phyloP scores from a whole-genome alignment of 2,797 vertebrate genomes.

The Okamejei kenojei region DNA sequence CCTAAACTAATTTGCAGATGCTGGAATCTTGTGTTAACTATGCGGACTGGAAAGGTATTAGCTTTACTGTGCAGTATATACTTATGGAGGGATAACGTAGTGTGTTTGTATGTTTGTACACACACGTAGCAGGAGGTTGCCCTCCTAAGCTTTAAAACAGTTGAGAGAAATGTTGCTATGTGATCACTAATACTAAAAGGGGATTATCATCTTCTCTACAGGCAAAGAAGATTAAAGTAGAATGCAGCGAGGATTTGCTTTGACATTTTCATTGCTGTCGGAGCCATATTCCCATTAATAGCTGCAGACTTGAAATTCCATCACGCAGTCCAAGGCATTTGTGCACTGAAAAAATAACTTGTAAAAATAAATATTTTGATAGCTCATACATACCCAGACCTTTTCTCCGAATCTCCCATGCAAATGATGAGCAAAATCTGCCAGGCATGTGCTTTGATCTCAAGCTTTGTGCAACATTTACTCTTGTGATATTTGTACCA shows the following conservation, averaged over 20 bases:
- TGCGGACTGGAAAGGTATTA: background rate
- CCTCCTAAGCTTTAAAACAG: background rate
- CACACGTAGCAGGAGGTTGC: background rate
- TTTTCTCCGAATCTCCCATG: no score
- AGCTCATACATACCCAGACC: no score
- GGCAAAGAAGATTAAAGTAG: conserved; percentile 22
- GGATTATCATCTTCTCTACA: background rate
- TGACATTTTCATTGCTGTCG: background rate
- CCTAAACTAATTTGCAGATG: no score
- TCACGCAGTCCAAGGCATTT: no score
- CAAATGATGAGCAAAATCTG: no score
- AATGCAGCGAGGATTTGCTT: conserved; percentile 17
- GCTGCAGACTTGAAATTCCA: background rate
- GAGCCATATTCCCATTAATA: background rate
- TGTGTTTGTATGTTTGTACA: background rate
- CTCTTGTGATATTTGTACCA: no score
- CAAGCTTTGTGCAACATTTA: no score
- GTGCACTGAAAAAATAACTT: no score
- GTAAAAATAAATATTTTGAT: no score
- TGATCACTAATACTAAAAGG: conserved; percentile 31
- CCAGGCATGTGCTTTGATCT: no score
- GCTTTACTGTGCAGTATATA: background rate
- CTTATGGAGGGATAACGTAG: background rate
- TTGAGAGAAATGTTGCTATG: background rate
- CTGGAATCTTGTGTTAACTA: no score